phyloP scores from a whole-genome alignment of 2,797 vertebrate species.

The Catharus ustulatus region DNA sequence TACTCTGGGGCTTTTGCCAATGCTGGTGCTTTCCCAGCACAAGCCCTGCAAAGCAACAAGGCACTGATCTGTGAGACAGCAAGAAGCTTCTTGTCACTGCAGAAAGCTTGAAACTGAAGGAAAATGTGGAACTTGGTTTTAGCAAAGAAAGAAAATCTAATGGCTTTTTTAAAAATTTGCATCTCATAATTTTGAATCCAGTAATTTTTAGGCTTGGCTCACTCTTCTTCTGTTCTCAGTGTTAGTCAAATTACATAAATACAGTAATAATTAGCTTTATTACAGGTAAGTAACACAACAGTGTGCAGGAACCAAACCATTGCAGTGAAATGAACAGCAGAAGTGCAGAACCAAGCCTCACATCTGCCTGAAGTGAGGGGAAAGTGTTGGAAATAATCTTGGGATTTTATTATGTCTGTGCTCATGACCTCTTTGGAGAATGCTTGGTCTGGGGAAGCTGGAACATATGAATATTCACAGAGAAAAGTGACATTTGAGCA shows the following conservation, averaged over 20 bases:
- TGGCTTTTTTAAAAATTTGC: accelerated
- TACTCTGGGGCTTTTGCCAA: not conserved
- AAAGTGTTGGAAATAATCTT: not conserved
- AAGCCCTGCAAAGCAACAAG: not conserved
- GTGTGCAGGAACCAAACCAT: not conserved
- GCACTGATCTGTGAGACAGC: not conserved
- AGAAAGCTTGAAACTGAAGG: not conserved
- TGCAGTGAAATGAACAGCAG: not conserved
- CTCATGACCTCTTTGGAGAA: not conserved
- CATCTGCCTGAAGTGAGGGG: not conserved
- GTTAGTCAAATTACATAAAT: not conserved
- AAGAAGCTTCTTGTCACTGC: not conserved
- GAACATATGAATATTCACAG: not conserved
- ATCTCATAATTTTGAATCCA: not conserved
- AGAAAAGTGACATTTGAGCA: slow-evolving; percentile 5
- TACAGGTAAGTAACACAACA: not conserved
- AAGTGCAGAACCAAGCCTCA: not conserved
- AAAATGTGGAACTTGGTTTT: not conserved
- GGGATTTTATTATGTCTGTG: not conserved
- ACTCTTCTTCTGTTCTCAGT: not conserved
- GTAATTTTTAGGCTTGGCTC: not conserved
- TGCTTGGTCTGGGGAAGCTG: not conserved
- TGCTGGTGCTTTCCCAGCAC: not conserved
- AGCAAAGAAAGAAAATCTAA: not conserved
- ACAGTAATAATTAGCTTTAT: not conserved